Evolutionary conservation across 2,888 invertebrate species (phyloP).

Genomic region (Ferrisia virgata): DNA sequence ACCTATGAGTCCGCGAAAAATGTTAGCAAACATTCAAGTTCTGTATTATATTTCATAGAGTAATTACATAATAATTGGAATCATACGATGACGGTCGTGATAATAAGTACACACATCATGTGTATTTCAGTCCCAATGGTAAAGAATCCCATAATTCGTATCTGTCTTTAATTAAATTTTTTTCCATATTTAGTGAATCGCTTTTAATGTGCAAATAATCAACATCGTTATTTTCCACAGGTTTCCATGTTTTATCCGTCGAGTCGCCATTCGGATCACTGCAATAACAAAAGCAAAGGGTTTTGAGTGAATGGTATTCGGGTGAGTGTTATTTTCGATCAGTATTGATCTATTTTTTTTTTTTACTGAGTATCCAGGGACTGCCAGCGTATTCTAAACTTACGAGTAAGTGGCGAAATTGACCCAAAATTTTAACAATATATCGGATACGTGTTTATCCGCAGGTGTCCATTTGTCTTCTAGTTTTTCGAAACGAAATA

Average conservation of each 20-base stretch:
- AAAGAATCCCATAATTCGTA: not conserved
- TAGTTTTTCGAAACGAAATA: not conserved
- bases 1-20: too few species aligned
- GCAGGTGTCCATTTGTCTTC: not conserved
- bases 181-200: not conserved
- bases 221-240: not conserved
- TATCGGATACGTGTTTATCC: conserved; percentile 11
- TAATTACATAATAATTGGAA: too few species aligned
- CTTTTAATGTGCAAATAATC: conserved; percentile 19
- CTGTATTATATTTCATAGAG: too few species aligned
- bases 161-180: not conserved
- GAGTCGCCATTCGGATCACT: not conserved
- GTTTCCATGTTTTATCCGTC: not conserved
- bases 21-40: too few species aligned
- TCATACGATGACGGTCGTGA: too few species aligned
- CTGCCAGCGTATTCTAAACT: not conserved
- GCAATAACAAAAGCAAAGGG: not conserved
- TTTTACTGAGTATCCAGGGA: too few species aligned
- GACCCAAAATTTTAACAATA: conserved; percentile 35
- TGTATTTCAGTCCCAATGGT: too few species aligned
- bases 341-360: not conserved
- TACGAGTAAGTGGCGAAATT: conserved; percentile 25
- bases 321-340: not conserved
- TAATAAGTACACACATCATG: too few species aligned
- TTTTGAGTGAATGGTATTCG: not conserved